Conservation (phyloP, 2,888 invertebrate genomes). For the Aphodius granarius region DNA sequence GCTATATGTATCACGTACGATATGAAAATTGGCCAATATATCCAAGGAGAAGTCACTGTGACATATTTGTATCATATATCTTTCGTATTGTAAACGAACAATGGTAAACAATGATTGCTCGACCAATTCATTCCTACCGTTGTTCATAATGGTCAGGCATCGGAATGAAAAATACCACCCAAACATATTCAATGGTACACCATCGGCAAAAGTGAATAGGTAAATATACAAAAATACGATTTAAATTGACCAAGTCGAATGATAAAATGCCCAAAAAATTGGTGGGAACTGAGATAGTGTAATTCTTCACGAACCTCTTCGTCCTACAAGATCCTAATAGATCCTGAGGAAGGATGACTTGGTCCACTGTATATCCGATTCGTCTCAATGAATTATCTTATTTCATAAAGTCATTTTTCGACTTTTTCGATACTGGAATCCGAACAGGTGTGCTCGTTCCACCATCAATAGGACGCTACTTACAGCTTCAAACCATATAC, state of each 20-base stretch:
- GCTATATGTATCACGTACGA: neutral
- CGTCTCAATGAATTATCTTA: slow-evolving; percentile 8
- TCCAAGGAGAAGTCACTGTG: neutral
- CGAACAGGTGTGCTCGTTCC: neutral
- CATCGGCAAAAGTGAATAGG: slow-evolving; percentile 32
- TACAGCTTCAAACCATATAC: no score
- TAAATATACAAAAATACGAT: slow-evolving; percentile 34
- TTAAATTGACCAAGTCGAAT: slow-evolving; percentile 44
- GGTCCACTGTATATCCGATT: neutral
- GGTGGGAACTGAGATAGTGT: slow-evolving; percentile 31
- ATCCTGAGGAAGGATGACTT: neutral
- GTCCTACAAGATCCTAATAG: neutral
- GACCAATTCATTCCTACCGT: neutral
- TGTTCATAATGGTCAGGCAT: neutral
- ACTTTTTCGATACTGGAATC: neutral
- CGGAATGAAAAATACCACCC: slow-evolving; percentile 6
- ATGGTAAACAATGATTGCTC: neutral
- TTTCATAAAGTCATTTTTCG: neutral
- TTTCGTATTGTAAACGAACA: neutral
- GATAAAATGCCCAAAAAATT: slow-evolving; percentile 37
- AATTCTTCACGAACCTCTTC: slow-evolving; percentile 12
- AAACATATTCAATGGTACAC: neutral
- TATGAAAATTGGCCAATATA: neutral
- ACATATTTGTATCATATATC: neutral
- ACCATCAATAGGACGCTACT: neutral